These are phyloP conservation scores for Lithophane leautieri DNA, from an alignment of 2,888 invertebrate species.

Conservation along the genomic window DNA sequence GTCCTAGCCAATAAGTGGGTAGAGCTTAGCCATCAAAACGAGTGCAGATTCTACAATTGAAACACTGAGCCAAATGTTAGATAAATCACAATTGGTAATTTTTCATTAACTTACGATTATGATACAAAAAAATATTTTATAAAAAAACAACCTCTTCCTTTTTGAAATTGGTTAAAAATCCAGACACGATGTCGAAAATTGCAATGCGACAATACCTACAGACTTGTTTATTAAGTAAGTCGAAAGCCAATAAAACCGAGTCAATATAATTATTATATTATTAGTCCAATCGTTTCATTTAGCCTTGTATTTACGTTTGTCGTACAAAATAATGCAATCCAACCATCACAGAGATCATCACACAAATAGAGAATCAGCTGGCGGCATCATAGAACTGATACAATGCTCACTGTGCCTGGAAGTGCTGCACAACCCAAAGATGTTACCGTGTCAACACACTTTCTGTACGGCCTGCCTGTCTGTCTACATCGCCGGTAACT, in stretches of 20 bases:
- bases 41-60: slow-evolving; percentile 8
- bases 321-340: slow-evolving; percentile 44
- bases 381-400: slow-evolving; percentile 90
- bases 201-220: not conserved
- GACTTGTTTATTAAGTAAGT: slow-evolving; percentile 11
- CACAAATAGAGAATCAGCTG: slow-evolving; percentile 79
- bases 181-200: slow-evolving; percentile 1
- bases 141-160: no score
- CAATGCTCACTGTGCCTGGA: slow-evolving; percentile 91
- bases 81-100: slow-evolving; percentile 6
- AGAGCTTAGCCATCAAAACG: not conserved
- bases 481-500: slow-evolving; percentile 82
- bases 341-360: slow-evolving; percentile 21
- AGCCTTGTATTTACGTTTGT: slow-evolving; percentile 25
- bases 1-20: slow-evolving; percentile 41
- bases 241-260: slow-evolving; percentile 29
- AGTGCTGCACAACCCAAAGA: slow-evolving; percentile 90
- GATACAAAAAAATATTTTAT: no score
- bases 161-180: not conserved
- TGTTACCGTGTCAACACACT: slow-evolving; percentile 93
- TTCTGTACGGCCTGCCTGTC: slow-evolving; percentile 91
- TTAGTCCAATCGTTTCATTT: slow-evolving; percentile 48
- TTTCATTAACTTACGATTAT: not conserved
- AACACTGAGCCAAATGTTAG: slow-evolving; percentile 10
- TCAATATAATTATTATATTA: slow-evolving; percentile 36